These are phyloP conservation scores for Nannoperca australis DNA, from an alignment of 2,797 vertebrate genomes.

Conservation along the genomic window DNA sequence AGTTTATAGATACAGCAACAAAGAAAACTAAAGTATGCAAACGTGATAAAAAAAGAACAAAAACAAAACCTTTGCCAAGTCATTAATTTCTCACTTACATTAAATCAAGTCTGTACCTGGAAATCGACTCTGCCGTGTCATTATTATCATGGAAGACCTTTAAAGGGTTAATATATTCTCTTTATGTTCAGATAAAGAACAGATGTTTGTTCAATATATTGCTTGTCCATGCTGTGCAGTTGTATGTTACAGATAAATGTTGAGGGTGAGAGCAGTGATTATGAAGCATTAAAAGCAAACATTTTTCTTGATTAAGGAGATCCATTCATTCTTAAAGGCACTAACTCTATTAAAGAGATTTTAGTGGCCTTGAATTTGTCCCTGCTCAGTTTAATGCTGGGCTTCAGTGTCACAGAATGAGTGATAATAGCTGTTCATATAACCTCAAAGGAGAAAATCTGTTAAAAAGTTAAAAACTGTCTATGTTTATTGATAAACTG, in stretches of 20 bases:
- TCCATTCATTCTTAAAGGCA: background rate
- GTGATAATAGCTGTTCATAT: no score
- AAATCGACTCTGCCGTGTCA: no score
- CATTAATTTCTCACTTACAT: background rate
- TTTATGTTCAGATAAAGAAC: constrained; percentile 3
- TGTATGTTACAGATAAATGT: constrained; percentile 15
- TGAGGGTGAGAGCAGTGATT: background rate
- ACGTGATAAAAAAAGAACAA: background rate
- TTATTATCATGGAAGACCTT: background rate
- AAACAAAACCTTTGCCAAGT: background rate
- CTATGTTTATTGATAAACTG: background rate
- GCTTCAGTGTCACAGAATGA: background rate
- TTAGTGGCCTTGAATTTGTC: background rate
- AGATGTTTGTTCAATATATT: constrained; percentile 35
- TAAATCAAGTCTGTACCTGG: background rate
- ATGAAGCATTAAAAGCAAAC: background rate
- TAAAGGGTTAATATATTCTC: constrained; percentile 22
- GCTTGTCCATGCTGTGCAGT: background rate
- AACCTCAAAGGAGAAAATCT: constrained; percentile 3
- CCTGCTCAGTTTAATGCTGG: background rate
- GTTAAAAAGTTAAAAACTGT: background rate
- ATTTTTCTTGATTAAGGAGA: constrained; percentile 12
- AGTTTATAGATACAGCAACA: background rate
- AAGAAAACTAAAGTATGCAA: background rate
- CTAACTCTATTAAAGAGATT: background rate